A percentile compares a stretch with the other conserved stretches of the same genome.
Conservation (phyloP, 2,888 invertebrate species). For the Dasypogon diadema region DNA sequence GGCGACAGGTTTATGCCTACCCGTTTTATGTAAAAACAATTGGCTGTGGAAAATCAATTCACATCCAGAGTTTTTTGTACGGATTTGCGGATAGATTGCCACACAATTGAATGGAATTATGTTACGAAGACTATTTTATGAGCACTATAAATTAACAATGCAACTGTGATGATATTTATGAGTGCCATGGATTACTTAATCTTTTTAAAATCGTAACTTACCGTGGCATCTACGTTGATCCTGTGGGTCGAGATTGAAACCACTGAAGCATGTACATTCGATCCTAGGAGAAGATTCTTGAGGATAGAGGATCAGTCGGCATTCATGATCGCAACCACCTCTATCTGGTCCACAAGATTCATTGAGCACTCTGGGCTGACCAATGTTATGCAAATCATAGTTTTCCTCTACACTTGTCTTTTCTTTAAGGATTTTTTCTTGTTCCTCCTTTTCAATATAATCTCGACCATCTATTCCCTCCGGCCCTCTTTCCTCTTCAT, state of each 20-base stretch:
- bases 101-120: no score
- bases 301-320: constrained; percentile 65
- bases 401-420: constrained; percentile 5
- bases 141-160: no score
- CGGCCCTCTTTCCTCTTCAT: constrained; percentile 58
- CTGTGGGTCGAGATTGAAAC: constrained; percentile 69
- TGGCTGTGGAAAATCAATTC: no score
- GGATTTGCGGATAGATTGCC: no score
- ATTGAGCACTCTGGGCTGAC: constrained; percentile 57
- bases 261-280: constrained; percentile 65
- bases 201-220: constrained; percentile 56
- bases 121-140: no score
- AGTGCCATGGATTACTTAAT: no score
- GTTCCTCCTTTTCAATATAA: constrained; percentile 15
- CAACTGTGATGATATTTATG: no score
- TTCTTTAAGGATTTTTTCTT: background rate
- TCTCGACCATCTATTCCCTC: constrained; percentile 58
- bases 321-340: constrained; percentile 71
- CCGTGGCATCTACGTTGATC: constrained; percentile 66
- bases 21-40: background rate
- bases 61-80: no score
- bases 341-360: constrained; percentile 67
- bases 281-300: constrained; percentile 65
- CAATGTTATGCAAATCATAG: background rate
- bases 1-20: background rate